Evolutionary conservation across 1,140 invertebrate genomes (phyloP).

Genomic region (Scaptomyza pallida): DNA sequence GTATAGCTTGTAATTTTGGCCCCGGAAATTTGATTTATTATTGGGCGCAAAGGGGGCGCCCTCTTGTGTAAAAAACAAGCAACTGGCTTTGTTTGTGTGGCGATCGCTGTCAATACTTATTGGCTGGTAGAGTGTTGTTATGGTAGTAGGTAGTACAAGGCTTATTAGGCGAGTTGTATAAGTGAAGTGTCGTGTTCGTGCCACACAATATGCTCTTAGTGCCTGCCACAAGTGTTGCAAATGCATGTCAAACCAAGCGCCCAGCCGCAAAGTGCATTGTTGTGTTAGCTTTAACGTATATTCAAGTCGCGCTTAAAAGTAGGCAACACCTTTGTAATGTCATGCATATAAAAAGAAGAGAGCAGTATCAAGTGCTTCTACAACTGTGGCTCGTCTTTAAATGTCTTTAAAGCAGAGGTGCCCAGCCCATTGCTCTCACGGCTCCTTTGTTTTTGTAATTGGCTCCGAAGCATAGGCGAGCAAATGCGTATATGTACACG

Average conservation of each 20-base stretch:
- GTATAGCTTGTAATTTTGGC: constrained; percentile 31
- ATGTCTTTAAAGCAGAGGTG: no score
- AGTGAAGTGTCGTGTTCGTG: not conserved
- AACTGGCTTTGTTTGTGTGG: not conserved
- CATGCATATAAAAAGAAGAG: not conserved
- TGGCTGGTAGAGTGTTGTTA: not conserved
- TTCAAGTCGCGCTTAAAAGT: not conserved
- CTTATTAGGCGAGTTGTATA: no score
- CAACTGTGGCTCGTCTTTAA: not conserved
- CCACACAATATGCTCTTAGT: no score
- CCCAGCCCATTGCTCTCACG: no score
- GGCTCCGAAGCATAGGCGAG: no score
- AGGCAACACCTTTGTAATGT: not conserved
- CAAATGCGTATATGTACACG: no score
- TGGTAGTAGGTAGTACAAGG: no score
- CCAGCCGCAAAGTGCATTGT: constrained; percentile 22
- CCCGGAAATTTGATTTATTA: constrained; percentile 49
- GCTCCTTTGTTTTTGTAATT: no score
- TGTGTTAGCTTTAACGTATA: not conserved
- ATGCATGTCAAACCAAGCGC: not conserved
- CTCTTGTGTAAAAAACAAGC: not conserved
- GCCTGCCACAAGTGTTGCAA: no score
- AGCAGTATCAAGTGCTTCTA: not conserved
- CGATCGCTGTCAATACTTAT: not conserved
- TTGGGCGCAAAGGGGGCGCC: not conserved